These are phyloP conservation scores for Saturnia japonica DNA, from an alignment of 2,888 invertebrate genomes.

Conservation along the genomic window DNA sequence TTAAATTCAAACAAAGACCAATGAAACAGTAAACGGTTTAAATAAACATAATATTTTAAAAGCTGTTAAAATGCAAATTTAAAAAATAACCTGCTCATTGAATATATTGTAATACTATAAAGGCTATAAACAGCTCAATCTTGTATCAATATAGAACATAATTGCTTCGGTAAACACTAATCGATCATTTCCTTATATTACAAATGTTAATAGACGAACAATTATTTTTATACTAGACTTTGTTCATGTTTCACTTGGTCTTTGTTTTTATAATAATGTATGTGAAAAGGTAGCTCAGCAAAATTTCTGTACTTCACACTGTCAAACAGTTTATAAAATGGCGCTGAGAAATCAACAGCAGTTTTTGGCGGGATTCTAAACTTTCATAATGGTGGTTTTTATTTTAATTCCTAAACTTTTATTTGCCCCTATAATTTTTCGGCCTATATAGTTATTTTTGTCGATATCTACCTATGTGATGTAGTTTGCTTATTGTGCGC, in stretches of 20 bases:
- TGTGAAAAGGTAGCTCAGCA: not conserved
- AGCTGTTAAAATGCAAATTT: constrained; percentile 21
- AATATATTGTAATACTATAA: constrained; percentile 14
- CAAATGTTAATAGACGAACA: constrained; percentile 11
- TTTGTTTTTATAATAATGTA: too few species aligned
- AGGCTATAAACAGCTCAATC: constrained; percentile 18
- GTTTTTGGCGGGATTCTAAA: too few species aligned
- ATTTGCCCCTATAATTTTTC: too few species aligned
- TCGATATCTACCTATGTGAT: too few species aligned
- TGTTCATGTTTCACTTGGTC: not conserved
- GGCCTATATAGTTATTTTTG: too few species aligned
- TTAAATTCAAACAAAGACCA: not conserved
- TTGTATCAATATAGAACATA: constrained; percentile 16
- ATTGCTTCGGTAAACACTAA: constrained; percentile 15
- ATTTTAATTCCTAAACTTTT: too few species aligned
- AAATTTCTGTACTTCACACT: not conserved
- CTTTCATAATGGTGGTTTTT: too few species aligned
- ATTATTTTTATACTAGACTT: constrained; percentile 8
- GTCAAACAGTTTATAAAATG: not conserved
- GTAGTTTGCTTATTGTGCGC: too few species aligned
- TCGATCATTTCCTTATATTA: constrained; percentile 19
- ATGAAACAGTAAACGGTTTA: constrained; percentile 1
- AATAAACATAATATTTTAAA: constrained; percentile 13
- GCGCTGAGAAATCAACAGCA: not conserved
- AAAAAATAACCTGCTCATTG: constrained; percentile 4